These are phyloP conservation scores for Polydesmus complanatus DNA, from an alignment of 2,888 invertebrate species.

Conservation along the genomic window DNA sequence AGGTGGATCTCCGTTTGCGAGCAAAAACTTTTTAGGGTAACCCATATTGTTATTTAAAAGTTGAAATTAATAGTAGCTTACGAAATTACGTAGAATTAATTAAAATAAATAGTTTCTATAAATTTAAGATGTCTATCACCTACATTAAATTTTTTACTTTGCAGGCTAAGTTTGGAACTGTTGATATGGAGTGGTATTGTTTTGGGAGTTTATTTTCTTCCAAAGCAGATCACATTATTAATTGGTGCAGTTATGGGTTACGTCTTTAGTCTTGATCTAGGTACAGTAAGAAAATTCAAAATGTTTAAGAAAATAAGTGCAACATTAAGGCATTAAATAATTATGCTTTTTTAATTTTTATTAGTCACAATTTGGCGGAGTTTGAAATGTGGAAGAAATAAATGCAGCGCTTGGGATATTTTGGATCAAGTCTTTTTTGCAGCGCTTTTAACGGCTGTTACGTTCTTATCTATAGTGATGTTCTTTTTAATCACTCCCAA, in stretches of 20 bases:
- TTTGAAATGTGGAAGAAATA: not conserved
- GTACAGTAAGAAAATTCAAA: not conserved
- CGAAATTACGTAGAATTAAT: too few species aligned
- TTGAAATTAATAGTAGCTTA: too few species aligned
- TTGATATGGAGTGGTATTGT: slow-evolving; percentile 7
- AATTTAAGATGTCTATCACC: too few species aligned
- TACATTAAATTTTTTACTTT: not conserved
- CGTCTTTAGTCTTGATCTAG: slow-evolving; percentile 13
- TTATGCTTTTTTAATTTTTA: too few species aligned
- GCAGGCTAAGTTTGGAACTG: slow-evolving; percentile 4
- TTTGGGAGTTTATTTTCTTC: not conserved
- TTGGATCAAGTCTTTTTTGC: slow-evolving; percentile 2
- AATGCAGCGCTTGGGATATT: not conserved
- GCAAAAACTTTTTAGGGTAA: not conserved
- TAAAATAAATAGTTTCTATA: too few species aligned
- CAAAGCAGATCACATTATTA: not conserved
- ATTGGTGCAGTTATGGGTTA: slow-evolving; percentile 6
- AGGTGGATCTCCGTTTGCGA: slow-evolving; percentile 13
- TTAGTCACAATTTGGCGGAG: not conserved
- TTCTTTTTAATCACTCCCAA: not conserved
- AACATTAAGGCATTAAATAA: too few species aligned
- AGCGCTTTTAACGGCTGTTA: not conserved
- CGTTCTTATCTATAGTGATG: not conserved
- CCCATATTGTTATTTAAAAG: not conserved
- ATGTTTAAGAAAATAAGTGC: not conserved